Evolutionary conservation across 2,888 invertebrate species (phyloP).

Genomic region (Busseola fusca): DNA sequence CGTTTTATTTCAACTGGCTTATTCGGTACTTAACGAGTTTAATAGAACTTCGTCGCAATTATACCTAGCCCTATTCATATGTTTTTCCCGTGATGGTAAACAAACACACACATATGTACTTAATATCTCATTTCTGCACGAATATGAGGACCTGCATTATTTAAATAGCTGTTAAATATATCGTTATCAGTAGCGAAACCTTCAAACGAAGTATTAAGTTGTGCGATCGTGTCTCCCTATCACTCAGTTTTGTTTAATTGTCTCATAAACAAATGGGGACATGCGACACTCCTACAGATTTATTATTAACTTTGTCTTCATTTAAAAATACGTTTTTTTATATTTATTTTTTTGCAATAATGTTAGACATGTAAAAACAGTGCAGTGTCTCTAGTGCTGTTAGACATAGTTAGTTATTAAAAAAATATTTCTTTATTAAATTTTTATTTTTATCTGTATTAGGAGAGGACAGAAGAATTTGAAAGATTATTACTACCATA

Average conservation of each 20-base stretch:
- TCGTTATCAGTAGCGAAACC: slow-evolving; percentile 52
- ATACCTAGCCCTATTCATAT: neutral
- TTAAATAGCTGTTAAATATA: slow-evolving; percentile 43
- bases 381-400: neutral
- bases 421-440: neutral
- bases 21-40: too few species aligned
- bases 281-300: neutral
- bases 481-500: neutral
- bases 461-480: neutral
- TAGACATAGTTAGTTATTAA: neutral
- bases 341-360: neutral
- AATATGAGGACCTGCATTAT: slow-evolving; percentile 42
- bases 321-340: neutral
- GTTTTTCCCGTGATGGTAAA: neutral
- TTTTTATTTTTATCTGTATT: neutral
- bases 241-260: slow-evolving; percentile 36
- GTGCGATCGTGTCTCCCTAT: slow-evolving; percentile 41
- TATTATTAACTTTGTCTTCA: neutral
- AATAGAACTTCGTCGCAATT: neutral
- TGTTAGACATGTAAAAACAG: neutral
- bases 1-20: too few species aligned
- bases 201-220: slow-evolving; percentile 33
- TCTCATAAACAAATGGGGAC: slow-evolving; percentile 5
- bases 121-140: slow-evolving; percentile 5
- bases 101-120: slow-evolving; percentile 1